Evolutionary conservation across 2,113 vertebrate genomes (phyloP).

Genomic region (Eulacestoma nigropectus): DNA sequence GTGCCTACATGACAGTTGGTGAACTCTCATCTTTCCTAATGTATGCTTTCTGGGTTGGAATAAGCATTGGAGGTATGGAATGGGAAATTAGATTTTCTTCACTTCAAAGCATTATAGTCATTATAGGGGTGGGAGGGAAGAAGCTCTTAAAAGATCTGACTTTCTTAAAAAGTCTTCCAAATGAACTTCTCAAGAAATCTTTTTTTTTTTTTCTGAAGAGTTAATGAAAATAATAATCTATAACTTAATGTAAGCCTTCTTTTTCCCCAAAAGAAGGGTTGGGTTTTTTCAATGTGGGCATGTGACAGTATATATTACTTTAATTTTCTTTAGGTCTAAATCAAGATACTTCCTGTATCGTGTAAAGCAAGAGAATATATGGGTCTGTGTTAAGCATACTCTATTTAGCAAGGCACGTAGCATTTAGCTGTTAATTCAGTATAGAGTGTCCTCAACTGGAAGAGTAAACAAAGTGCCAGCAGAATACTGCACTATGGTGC

Average conservation of each 20-base stretch:
- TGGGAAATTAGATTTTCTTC: neutral
- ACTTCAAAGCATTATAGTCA: neutral
- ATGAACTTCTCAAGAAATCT: neutral
- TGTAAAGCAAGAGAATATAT: neutral
- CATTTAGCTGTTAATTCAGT: neutral
- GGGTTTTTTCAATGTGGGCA: neutral
- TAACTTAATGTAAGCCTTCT: neutral
- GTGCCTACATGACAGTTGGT: constrained; percentile 91
- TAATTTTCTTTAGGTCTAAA: neutral
- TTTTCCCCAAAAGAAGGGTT: neutral
- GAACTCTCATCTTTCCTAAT: constrained; percentile 95
- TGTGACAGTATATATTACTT: neutral
- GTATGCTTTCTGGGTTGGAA: constrained; percentile 98
- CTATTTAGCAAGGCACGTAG: neutral
- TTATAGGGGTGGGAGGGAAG: neutral
- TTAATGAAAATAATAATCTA: neutral
- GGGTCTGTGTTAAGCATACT: neutral
- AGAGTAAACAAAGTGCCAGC: neutral
- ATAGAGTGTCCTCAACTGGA: neutral
- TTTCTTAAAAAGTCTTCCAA: neutral
- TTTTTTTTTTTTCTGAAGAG: neutral
- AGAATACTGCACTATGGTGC: neutral
- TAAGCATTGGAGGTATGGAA: constrained; percentile 89
- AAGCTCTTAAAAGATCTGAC: neutral
- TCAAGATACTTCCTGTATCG: neutral